Evolutionary conservation across 2,113 vertebrate genomes (phyloP).

Genomic region (Melozone crissalis): DNA sequence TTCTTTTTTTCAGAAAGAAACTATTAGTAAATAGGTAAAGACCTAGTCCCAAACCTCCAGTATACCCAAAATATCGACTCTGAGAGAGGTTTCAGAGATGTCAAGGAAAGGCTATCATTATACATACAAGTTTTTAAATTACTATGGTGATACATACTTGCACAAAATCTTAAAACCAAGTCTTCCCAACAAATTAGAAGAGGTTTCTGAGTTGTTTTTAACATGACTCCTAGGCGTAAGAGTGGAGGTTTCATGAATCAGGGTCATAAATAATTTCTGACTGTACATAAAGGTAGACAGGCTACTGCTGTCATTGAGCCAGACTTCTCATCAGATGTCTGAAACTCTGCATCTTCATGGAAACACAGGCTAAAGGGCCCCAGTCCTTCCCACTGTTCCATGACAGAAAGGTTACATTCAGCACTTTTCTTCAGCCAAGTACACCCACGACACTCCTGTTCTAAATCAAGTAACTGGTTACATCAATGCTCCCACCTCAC

Average conservation of each 20-base stretch:
- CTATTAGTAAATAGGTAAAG: background rate
- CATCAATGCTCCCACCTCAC: background rate
- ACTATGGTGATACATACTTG: background rate
- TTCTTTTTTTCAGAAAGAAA: background rate
- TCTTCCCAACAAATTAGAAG: background rate
- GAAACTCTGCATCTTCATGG: background rate
- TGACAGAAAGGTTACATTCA: background rate
- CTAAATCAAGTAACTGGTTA: background rate
- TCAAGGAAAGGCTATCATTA: background rate
- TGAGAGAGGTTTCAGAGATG: background rate
- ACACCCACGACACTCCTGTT: background rate
- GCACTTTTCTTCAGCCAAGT: background rate
- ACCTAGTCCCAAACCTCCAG: background rate
- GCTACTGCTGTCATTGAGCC: background rate
- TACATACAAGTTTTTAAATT: background rate
- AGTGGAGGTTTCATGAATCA: background rate
- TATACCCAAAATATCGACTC: background rate
- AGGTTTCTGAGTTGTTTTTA: background rate
- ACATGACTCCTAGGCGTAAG: background rate
- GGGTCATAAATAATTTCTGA: background rate
- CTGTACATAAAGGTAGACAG: background rate
- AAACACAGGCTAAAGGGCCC: background rate
- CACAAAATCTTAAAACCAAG: background rate
- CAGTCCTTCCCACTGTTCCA: background rate
- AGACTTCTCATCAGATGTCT: background rate